Conservation (phyloP, 2,797 vertebrate genomes). For the Peromyscus melanophrys region DNA sequence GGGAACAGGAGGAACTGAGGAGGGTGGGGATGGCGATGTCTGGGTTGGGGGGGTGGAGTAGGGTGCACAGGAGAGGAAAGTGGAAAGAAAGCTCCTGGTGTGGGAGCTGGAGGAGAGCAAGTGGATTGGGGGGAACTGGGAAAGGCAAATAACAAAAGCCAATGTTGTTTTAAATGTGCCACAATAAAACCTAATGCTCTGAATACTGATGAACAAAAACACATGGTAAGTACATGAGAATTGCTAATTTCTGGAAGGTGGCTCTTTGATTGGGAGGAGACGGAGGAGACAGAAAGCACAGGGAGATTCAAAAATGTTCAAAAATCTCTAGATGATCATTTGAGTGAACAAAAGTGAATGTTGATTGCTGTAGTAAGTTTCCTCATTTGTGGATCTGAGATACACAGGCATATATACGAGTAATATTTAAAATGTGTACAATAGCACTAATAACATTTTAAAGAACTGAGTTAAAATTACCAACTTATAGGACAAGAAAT, state of each 20-base stretch:
- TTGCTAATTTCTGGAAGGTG: background rate
- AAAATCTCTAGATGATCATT: background rate
- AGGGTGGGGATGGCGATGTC: too few relatives aligned
- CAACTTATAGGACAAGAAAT: background rate
- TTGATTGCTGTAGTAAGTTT: slow-evolving; percentile 38
- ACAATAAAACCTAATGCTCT: background rate
- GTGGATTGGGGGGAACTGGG: background rate
- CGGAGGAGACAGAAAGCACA: background rate
- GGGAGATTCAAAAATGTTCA: background rate
- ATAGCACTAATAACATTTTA: background rate
- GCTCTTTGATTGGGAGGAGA: background rate
- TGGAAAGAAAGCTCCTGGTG: background rate
- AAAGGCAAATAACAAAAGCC: background rate
- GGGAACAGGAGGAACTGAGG: background rate
- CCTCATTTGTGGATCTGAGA: background rate
- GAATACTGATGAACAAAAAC: too few relatives aligned
- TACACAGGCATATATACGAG: background rate
- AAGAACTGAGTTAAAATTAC: background rate
- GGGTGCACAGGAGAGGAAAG: background rate
- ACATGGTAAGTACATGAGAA: background rate
- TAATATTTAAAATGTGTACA: background rate
- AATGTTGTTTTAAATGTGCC: background rate
- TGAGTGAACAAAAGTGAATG: background rate
- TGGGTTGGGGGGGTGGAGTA: too few relatives aligned
- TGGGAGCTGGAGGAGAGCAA: too few relatives aligned